Base-by-base conservation (phyloP, 2,113 vertebrate species). In the Thymallus thymallus region DNA sequence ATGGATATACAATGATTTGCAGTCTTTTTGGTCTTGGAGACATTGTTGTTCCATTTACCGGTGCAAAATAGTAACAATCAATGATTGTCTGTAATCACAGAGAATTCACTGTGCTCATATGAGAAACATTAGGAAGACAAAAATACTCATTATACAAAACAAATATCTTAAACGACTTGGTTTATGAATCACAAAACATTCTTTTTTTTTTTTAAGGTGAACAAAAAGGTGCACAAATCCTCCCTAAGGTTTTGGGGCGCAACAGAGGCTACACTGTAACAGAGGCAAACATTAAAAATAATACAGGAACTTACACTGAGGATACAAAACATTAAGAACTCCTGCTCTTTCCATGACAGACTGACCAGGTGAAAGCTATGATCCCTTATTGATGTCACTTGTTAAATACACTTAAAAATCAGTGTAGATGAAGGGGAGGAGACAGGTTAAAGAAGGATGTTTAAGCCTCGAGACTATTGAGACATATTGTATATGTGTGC, bases 41-140 rank as follows among this genome's bases (percentile, higher is more conserved):
- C 71, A 71, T 24, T 20, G 26, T 61, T 73, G 55, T 72, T 73
- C 51, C 51, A 62, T 79, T 78, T 71, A 23, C 64, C 72, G 16
- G 69, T 62, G 55, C n/a, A 86, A 81, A 85, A 69, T 23, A 32
- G 18, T 77, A 86, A 63, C n/a, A n/a, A 24, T 71, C 64, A 78
- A 80, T 80, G 85, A 91, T 91, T 90, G 91, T 91, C 90, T 82
- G 84, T 71, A 64, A 79, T 67, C 30, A 84, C 65, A 60, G 48
- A 86, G 72, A 74, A 78, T 76, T 69, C 72, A 77, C 78, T 76
- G 69, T 71, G 75, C 70, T 83, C 69, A 48, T 75, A 6, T 76
- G 58, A 22, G 56, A 81, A 83, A 29, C 51, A 68, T 60, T 23
- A 63, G 65, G 4, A 64, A 61, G 55, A 72, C 35, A 79, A 79